These are phyloP conservation scores for Cololabis saira DNA, from an alignment of 2,113 vertebrate species.

Conservation along the genomic window DNA sequence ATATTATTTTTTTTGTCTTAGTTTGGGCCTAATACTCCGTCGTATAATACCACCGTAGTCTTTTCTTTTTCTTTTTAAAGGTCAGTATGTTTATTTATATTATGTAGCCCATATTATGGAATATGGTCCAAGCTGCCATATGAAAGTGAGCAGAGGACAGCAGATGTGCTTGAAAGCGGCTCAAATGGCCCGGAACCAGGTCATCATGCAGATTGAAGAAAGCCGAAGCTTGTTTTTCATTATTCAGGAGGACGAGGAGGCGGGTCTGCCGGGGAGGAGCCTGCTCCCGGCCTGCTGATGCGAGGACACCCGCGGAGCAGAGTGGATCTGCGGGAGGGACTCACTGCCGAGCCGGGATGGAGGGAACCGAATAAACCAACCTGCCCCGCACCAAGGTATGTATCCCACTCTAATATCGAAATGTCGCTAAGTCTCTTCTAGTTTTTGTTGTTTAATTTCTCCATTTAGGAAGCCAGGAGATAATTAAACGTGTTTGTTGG, in stretches of 20 bases:
- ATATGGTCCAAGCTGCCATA: background rate
- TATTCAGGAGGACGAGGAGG: slow-evolving; percentile 56
- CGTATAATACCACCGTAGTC: too few species aligned
- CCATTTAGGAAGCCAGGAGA: too few species aligned
- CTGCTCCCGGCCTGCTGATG: slow-evolving; percentile 41
- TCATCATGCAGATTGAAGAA: slow-evolving; percentile 46
- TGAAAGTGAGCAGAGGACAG: background rate
- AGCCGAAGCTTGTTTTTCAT: slow-evolving; percentile 53
- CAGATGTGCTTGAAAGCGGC: slow-evolving; percentile 13
- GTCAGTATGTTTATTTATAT: too few species aligned
- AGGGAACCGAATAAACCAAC: slow-evolving; percentile 23
- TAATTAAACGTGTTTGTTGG: background rate
- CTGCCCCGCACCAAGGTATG: slow-evolving; percentile 54
- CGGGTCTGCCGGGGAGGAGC: slow-evolving; percentile 50
- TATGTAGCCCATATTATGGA: too few species aligned
- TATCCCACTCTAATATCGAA: background rate
- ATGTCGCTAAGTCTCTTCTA: too few species aligned
- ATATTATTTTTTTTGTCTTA: too few species aligned
- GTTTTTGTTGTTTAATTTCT: too few species aligned
- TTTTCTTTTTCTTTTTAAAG: too few species aligned
- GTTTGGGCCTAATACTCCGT: too few species aligned
- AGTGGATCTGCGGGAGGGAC: slow-evolving; percentile 40
- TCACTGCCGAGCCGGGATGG: slow-evolving; percentile 42
- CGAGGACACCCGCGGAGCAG: slow-evolving; percentile 11
- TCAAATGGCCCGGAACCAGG: slow-evolving; percentile 23